Evolutionary conservation across 2,113 vertebrate species (phyloP).

Genomic region (Toxotes chatareus): DNA sequence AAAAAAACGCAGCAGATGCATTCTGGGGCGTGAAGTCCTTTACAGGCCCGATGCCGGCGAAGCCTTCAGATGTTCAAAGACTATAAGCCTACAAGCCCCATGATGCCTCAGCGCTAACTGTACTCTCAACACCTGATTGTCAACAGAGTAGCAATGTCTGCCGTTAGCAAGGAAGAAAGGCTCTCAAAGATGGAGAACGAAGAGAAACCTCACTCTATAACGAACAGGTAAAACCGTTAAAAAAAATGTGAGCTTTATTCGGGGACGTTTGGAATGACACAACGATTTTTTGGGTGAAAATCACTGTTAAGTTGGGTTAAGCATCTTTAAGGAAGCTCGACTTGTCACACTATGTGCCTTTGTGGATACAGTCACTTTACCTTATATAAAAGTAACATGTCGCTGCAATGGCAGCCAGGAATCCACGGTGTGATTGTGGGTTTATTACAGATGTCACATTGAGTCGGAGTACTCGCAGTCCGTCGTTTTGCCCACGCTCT

Average conservation of each 20-base stretch:
- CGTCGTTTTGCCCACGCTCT: neutral
- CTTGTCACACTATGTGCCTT: slow-evolving; percentile 34
- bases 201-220: slow-evolving; percentile 74
- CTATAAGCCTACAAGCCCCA: slow-evolving; percentile 73
- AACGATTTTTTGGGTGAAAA: neutral
- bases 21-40: slow-evolving; percentile 75
- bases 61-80: accelerated
- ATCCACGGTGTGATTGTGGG: neutral
- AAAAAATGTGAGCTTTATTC: neutral
- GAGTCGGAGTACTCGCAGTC: neutral
- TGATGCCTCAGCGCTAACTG: slow-evolving; percentile 32
- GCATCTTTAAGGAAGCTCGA: slow-evolving; percentile 58
- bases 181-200: slow-evolving; percentile 81
- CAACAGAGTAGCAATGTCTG: slow-evolving; percentile 77
- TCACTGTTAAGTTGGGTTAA: neutral
- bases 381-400: slow-evolving; percentile 8
- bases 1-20: slow-evolving; percentile 1
- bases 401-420: slow-evolving; percentile 20
- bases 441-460: neutral
- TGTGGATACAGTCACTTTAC: slow-evolving; percentile 4
- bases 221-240: slow-evolving; percentile 75
- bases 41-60: accelerated
- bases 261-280: neutral
- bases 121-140: slow-evolving; percentile 74
- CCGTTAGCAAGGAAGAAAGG: slow-evolving; percentile 72